Conservation (phyloP, 1,140 invertebrate genomes). For the Caerostris darwini region DNA sequence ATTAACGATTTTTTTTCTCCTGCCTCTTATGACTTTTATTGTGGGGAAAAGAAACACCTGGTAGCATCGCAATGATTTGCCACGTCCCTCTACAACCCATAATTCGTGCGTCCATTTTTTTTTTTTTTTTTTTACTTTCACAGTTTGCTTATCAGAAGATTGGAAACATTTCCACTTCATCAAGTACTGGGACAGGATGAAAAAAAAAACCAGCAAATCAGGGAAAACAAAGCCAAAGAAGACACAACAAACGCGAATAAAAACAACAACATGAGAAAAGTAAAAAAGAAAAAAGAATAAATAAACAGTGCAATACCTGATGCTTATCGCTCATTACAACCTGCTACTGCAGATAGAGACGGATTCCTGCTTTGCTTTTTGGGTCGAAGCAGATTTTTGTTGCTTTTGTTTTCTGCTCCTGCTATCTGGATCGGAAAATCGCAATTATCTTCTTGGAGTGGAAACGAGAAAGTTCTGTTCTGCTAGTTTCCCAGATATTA, state of each 20-base stretch:
- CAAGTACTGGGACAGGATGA: not conserved
- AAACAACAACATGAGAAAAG: not conserved
- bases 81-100: not conserved
- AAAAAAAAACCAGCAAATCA: not conserved
- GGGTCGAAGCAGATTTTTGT: not conserved
- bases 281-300: not conserved
- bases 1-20: not conserved
- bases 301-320: constrained; percentile 54
- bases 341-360: constrained; percentile 44
- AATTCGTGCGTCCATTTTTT: not conserved
- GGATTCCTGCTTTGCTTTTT: constrained; percentile 6
- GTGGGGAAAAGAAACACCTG: not conserved
- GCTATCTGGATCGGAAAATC: constrained; percentile 45
- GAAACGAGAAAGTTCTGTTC: constrained; percentile 20
- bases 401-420: not conserved
- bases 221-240: not conserved
- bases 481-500: constrained; percentile 49
- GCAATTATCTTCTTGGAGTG: constrained; percentile 48
- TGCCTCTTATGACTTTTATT: not conserved
- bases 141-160: not conserved
- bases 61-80: not conserved
- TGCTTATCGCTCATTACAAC: constrained; percentile 72
- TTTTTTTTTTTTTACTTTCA: constrained; percentile 27
- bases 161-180: constrained; percentile 53
- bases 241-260: not conserved